Percentiles rank a stretch among this genome's conserved stretches.
Conservation (phyloP, 2,113 vertebrate genomes). For the Suncus etruscus region DNA sequence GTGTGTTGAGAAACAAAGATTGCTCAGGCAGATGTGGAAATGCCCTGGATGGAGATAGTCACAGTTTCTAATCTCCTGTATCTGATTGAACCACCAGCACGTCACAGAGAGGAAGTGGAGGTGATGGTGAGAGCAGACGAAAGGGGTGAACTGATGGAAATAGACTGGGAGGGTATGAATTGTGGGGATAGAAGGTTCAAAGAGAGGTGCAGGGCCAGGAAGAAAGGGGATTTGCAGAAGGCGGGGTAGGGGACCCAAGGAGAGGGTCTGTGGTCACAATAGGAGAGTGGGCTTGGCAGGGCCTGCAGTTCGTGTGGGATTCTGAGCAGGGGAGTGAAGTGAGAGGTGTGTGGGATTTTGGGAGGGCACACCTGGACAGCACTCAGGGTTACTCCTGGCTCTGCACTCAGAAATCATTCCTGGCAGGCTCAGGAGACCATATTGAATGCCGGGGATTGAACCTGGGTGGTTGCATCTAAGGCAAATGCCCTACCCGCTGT, state of each 20-base stretch:
- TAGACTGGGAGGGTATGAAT: not conserved
- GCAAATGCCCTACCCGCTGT: too few relatives aligned
- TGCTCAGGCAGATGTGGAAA: not conserved
- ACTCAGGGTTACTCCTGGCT: too few relatives aligned
- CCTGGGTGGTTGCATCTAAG: too few relatives aligned
- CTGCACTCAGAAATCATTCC: too few relatives aligned
- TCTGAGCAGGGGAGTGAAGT: not conserved
- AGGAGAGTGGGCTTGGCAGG: not conserved
- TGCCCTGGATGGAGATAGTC: not conserved
- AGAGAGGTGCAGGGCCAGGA: not conserved
- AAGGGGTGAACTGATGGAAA: not conserved
- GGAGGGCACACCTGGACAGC: not conserved
- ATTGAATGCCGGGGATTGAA: too few relatives aligned
- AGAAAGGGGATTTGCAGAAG: not conserved
- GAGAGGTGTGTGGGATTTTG: not conserved
- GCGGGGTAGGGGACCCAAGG: not conserved
- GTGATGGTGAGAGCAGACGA: not conserved
- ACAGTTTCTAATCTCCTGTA: not conserved
- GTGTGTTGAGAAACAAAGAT: not conserved
- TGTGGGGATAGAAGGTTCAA: not conserved
- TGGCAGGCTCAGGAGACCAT: too few relatives aligned
- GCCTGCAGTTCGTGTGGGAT: not conserved
- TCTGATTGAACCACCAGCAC: not conserved
- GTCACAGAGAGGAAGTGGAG: not conserved
- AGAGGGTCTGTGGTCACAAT: not conserved